Conservation (phyloP, 2,797 vertebrate genomes). For the Spinibarbus caldwelli region DNA sequence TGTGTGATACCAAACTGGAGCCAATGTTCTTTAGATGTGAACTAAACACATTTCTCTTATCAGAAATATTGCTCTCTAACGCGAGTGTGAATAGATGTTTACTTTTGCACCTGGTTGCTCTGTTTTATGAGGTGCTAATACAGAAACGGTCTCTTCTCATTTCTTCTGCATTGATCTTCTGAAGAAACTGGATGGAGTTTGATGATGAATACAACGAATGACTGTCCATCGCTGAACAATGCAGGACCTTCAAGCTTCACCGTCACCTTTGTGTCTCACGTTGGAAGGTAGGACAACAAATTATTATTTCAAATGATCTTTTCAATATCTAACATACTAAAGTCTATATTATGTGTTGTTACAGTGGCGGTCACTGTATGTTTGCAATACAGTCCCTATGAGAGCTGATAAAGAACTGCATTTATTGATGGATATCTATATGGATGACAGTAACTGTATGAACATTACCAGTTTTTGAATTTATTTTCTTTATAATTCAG, state of each 20-base stretch:
- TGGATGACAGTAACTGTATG: neutral
- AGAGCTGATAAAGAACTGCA: neutral
- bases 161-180: conserved; percentile 20
- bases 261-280: neutral
- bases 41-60: neutral
- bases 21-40: neutral
- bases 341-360: neutral
- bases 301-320: neutral
- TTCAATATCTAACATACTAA: neutral
- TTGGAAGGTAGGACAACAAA: neutral
- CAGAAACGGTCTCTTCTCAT: neutral
- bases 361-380: neutral
- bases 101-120: neutral
- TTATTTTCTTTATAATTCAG: neutral
- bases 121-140: neutral
- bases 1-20: neutral
- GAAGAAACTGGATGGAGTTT: neutral
- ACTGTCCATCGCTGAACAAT: neutral
- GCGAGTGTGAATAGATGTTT: neutral
- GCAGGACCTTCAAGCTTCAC: neutral
- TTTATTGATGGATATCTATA: neutral
- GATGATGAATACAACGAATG: neutral
- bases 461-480: neutral
- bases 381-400: neutral
- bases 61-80: neutral